Conservation (phyloP, 2,888 invertebrate species). For the Papilio gigon region DNA sequence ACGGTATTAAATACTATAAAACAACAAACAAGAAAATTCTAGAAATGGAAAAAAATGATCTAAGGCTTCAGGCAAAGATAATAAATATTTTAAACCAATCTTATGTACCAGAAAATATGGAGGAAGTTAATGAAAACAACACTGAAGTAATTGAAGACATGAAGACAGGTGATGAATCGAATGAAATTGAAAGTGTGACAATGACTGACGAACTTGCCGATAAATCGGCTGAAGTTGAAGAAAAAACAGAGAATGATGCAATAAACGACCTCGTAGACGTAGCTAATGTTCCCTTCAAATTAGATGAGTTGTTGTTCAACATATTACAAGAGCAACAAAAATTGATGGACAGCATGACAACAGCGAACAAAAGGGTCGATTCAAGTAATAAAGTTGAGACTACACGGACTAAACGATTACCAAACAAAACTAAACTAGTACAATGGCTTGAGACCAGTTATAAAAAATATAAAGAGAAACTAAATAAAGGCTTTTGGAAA, state of each 20-base stretch:
- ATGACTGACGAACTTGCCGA: neutral
- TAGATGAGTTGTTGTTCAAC: constrained; percentile 33
- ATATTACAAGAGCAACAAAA: constrained; percentile 32
- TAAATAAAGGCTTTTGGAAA: constrained; percentile 54
- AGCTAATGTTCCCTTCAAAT: constrained; percentile 18
- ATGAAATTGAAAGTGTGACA: too few species aligned
- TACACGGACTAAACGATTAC: constrained; percentile 45
- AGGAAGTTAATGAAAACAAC: constrained; percentile 1
- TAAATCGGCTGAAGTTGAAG: neutral
- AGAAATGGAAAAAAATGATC: constrained; percentile 68
- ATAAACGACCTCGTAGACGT: constrained; percentile 28
- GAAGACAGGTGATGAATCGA: neutral
- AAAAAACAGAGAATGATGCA: neutral
- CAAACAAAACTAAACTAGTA: constrained; percentile 57
- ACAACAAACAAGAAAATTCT: constrained; percentile 62
- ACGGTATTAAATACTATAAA: constrained; percentile 57
- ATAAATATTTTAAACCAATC: constrained; percentile 39
- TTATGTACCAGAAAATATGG: constrained; percentile 15
- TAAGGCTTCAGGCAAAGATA: constrained; percentile 58
- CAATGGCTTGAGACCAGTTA: constrained; percentile 69
- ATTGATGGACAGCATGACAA: constrained; percentile 14
- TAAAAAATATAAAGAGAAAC: constrained; percentile 62
- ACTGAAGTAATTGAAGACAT: neutral
- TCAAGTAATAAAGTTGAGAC: neutral
- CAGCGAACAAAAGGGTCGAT: neutral